Base-by-base conservation (phyloP, 1,140 invertebrate species). In the Rhysida immarginata region DNA sequence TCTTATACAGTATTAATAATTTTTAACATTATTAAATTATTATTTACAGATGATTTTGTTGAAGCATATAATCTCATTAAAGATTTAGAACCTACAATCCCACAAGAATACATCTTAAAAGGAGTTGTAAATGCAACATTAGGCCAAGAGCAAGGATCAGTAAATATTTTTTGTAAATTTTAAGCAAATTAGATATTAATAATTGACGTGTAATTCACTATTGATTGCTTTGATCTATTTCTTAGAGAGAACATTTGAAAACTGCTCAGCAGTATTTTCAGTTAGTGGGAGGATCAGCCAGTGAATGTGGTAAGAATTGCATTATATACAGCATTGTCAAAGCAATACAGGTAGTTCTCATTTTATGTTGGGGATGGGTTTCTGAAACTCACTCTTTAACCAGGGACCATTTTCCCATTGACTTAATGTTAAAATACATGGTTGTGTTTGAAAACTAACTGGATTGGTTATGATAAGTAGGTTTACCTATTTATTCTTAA, bases 241-340 rank as follows among this genome's bases (percentile, higher is more conserved):
- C 76, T 57, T 66, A 96, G 90, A 79, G 84, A 59, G 94, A 98
- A 62, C 84, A 94, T 65, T 75, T 97, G 52, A 95, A 96, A 74
- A 80, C 83, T 13, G 94, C 95, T 0, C 90, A 97, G 63, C 89
- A 97, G 69, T 97, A 90, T 69, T 95, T 96, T 63, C 92, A 96
- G 69, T 69, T 95, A 48, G 93, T 99, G 24, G 96, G 95, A 45
- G 90, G 89, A 60, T 96, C 89, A 26, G 85, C 86, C 1, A 92
- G 88, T 48, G 95, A 98, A 75, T 94, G 92, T 69, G 93, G 95
- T 73, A 66, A 57, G 68, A 63, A 35, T 35, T 16, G 16, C 5
- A 35, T 35, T 35, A n/a, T n/a, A n/a, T n/a, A n/a, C n/a, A n/a
- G n/a, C n/a, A n/a, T n/a, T n/a, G n/a, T n/a, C n/a, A n/a, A n/a